phyloP scores from a whole-genome alignment of 2,888 invertebrate species.

The Megamerina dolium region DNA sequence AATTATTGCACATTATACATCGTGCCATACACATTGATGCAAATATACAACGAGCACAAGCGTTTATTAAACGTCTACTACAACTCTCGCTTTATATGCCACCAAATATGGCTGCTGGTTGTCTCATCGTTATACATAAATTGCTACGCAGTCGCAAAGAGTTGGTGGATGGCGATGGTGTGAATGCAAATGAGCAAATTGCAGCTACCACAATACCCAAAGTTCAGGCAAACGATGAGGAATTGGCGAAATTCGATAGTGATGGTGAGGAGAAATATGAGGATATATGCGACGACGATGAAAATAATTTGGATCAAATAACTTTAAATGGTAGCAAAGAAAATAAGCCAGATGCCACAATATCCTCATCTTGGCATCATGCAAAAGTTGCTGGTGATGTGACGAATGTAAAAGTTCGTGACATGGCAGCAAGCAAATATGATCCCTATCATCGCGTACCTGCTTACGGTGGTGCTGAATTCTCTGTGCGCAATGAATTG shows the following conservation, averaged over 20 bases:
- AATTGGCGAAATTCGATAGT: conserved; percentile 42
- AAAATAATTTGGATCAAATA: conserved; percentile 9
- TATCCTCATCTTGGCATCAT: conserved; percentile 42
- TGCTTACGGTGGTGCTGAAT: conserved; percentile 70
- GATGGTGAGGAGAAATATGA: conserved; percentile 43
- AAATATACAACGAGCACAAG: conserved; percentile 63
- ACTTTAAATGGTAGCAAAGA: conserved; percentile 1
- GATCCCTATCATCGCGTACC: conserved; percentile 77
- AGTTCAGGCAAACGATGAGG: conserved; percentile 24
- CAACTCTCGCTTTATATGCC: conserved; percentile 64
- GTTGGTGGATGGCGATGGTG: conserved; percentile 21
- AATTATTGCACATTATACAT: conserved; percentile 81
- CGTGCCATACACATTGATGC: conserved; percentile 77
- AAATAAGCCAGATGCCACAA: conserved; percentile 8
- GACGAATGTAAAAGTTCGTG: conserved; percentile 26
- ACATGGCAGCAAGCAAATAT: conserved; percentile 51
- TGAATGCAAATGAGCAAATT: conserved; percentile 23
- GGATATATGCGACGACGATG: conserved; percentile 29
- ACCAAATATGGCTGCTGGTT: conserved; percentile 74
- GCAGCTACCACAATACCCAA: conserved; percentile 9
- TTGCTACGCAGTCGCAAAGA: conserved; percentile 61
- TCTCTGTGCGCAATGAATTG: conserved; percentile 71
- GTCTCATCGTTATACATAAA: conserved; percentile 57
- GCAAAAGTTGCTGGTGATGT: conserved; percentile 25
- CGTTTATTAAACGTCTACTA: conserved; percentile 80